Base-by-base conservation (phyloP, 2,888 invertebrate species). In the Cinara cedri region DNA sequence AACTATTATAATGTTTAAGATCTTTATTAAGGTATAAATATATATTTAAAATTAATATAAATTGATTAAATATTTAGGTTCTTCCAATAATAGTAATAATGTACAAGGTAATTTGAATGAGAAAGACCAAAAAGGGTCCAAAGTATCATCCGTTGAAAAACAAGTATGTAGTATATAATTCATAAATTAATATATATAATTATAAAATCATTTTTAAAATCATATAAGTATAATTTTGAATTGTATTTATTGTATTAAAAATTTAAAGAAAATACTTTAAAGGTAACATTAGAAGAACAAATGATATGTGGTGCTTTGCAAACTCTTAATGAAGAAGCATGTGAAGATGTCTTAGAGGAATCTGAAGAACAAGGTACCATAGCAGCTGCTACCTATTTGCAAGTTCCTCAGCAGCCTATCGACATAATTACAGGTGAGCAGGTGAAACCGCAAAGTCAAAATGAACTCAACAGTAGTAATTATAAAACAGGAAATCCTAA, bases 281-380 rank as follows among this genome's bases (percentile, higher is more conserved):
- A 96, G 96, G 95, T 96, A 81, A 96, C 96, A 0, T 88, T 96
- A 83, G 96, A 96, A 87, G 96, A 96, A 85, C 95, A 96, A 87
- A 95, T 95, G 94, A 96, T 96, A 83, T 95, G 95, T 86, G 96
- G 96, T 82, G 95, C 96, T 2, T 87, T 96, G 81, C 95, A 96
- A 87, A 95, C 95, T 0, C 88, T 96, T 49, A 96, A 95, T 87
- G 96, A 96, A 87, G 96, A 96, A 87, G 96, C 96, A 10, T 91
- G 93, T 86, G 96, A 96, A 87, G 96, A 96, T 87, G 94, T 95
- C 62, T 87, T 93, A 83, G 93, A 93, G 85, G 93, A 88, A 84
- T 86, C 86, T 0, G 85, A 84, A 68, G 86, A 86, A 74, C 86
- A 86, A 80, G 51, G 78, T 51, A 84, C 85, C 34, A 66, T 81